Evolutionary conservation across 2,113 vertebrate genomes (phyloP).

Genomic region (Gymnorhina tibicen): DNA sequence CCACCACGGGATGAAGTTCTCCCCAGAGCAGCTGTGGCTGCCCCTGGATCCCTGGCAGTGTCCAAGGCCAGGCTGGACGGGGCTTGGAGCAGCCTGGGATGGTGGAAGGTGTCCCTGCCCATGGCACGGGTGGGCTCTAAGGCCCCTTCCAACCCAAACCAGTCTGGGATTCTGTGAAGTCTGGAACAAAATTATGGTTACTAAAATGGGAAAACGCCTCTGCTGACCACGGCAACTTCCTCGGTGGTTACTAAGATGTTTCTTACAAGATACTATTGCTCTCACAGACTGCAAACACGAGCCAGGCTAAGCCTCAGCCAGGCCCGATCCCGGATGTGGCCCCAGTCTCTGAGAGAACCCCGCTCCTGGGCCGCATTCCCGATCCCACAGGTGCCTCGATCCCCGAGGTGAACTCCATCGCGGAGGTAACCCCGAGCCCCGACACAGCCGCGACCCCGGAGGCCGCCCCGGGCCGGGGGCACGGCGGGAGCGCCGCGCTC

Average conservation of each 20-base stretch:
- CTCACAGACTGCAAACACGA: accelerated
- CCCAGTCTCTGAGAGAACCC: accelerated
- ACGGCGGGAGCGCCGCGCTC: background rate
- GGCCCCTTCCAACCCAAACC: background rate
- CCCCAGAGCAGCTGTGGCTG: background rate
- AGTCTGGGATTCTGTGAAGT: accelerated
- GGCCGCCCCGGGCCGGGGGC: background rate
- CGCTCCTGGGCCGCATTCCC: background rate
- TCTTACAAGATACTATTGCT: accelerated
- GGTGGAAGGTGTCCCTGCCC: background rate
- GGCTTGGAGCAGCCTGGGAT: background rate
- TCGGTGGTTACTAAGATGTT: accelerated
- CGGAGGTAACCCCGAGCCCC: background rate
- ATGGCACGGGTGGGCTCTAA: background rate
- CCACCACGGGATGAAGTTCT: accelerated
- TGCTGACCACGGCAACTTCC: background rate
- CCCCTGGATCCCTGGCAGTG: background rate
- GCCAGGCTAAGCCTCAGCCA: background rate
- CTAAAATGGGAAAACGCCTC: accelerated
- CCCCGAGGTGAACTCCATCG: background rate
- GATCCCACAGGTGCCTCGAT: background rate
- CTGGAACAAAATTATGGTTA: background rate
- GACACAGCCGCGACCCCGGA: background rate
- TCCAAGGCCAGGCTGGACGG: accelerated
- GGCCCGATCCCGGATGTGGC: background rate